A percentile compares a stretch with the other conserved stretches of the same genome.
Conservation (phyloP, 2,113 vertebrate genomes). For the Lipotes vexillifer region DNA sequence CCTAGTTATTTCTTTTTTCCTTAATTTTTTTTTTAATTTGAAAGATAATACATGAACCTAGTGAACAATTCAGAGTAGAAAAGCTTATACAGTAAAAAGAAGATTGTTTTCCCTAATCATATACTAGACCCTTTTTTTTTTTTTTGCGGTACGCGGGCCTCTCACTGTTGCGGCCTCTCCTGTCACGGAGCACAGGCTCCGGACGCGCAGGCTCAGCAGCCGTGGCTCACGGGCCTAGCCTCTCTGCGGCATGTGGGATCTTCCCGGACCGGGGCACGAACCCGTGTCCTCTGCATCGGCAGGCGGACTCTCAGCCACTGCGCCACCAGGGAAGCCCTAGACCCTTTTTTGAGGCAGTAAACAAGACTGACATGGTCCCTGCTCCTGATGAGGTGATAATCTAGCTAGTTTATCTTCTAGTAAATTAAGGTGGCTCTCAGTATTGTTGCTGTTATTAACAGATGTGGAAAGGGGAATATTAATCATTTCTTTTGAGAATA, state of each 20-base stretch:
- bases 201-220: too few relatives aligned
- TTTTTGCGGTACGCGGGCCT: too few relatives aligned
- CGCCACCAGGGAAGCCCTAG: too few relatives aligned
- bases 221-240: too few relatives aligned
- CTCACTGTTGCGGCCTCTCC: too few relatives aligned
- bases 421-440: not conserved
- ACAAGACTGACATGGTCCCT: not conserved
- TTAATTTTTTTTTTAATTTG: not conserved
- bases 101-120: not conserved
- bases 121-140: not conserved
- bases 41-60: not conserved
- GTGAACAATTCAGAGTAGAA: not conserved
- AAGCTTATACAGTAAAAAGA: not conserved
- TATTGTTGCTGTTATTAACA: not conserved
- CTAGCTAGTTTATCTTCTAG: not conserved
- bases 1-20: not conserved
- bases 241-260: too few relatives aligned
- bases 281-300: too few relatives aligned
- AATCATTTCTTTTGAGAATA: not conserved
- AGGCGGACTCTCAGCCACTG: too few relatives aligned
- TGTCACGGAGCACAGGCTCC: too few relatives aligned
- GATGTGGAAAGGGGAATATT: not conserved
- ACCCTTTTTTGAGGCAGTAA: not conserved
- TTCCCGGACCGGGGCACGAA: too few relatives aligned
- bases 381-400: not conserved